Conservation (phyloP, 2,888 invertebrate species). For the Nymphalis c-album region DNA sequence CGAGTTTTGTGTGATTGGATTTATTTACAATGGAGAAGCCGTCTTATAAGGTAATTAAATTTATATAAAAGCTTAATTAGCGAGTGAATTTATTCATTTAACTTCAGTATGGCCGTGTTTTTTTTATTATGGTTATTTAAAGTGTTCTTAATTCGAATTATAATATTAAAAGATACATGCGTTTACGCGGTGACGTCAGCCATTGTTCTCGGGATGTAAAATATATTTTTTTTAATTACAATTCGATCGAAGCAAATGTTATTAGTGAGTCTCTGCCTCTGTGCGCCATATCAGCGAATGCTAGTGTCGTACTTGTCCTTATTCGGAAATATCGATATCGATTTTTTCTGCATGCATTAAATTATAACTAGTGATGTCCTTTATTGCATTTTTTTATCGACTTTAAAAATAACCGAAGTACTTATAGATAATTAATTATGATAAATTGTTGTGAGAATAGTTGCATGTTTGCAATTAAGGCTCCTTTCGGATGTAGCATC, state of each 20-base stretch:
- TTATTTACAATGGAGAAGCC: conserved; percentile 71
- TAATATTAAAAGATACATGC: neutral
- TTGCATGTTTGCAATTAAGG: conserved; percentile 1
- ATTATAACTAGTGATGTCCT: too few relatives aligned
- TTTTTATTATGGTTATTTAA: conserved; percentile 21
- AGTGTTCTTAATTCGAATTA: neutral
- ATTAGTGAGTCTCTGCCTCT: conserved; percentile 43
- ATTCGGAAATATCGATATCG: conserved; percentile 51
- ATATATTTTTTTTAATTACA: conserved; percentile 11
- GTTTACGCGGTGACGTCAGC: conserved; percentile 58
- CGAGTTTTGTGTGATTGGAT: conserved; percentile 54
- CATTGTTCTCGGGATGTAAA: conserved; percentile 50
- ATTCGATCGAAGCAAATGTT: conserved; percentile 25
- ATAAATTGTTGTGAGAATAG: too few relatives aligned
- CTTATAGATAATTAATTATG: too few relatives aligned
- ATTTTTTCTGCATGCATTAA: conserved; percentile 26
- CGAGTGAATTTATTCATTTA: too few relatives aligned
- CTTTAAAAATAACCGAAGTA: too few relatives aligned
- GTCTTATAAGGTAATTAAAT: conserved; percentile 62
- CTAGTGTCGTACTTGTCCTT: conserved; percentile 50
- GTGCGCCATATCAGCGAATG: conserved; percentile 56
- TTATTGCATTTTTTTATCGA: too few relatives aligned
- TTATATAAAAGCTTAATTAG: neutral
- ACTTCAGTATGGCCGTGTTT: neutral
- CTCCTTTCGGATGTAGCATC: conserved; percentile 2